These are phyloP conservation scores for Chouioia cunea DNA, from an alignment of 2,888 invertebrate genomes.

Conservation along the genomic window DNA sequence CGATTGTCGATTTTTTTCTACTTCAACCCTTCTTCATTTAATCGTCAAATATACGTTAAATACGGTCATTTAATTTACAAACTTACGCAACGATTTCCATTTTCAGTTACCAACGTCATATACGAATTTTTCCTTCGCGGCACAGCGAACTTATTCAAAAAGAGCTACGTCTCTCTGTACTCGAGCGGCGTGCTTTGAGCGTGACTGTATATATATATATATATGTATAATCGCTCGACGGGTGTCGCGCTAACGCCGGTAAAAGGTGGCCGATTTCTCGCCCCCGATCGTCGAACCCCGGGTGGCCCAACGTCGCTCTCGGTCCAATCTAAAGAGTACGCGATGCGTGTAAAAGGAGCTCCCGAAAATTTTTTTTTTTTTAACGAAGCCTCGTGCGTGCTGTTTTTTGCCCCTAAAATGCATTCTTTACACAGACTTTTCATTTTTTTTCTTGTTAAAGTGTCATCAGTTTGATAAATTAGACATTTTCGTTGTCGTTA, in stretches of 20 bases:
- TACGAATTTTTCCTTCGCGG: too few relatives aligned
- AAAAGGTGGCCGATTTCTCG: constrained; percentile 66
- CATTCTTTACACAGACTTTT: too few relatives aligned
- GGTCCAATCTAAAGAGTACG: constrained; percentile 44
- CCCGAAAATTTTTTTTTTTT: constrained; percentile 42
- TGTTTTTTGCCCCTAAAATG: constrained; percentile 47
- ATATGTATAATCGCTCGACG: constrained; percentile 49
- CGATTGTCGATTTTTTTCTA: too few relatives aligned
- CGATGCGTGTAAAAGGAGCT: constrained; percentile 36
- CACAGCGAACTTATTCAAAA: too few relatives aligned
- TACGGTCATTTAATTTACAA: too few relatives aligned
- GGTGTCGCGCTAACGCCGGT: constrained; percentile 38
- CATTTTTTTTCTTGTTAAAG: constrained; percentile 36
- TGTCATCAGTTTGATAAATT: not conserved
- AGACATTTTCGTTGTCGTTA: constrained; percentile 34
- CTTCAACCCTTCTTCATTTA: too few relatives aligned
- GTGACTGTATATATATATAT: not conserved
- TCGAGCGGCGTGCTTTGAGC: not conserved
- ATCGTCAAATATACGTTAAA: too few relatives aligned
- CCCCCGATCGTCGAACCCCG: constrained; percentile 63
- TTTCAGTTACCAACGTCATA: too few relatives aligned
- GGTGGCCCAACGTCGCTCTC: constrained; percentile 52
- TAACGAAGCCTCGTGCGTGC: too few relatives aligned
- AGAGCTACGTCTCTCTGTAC: not conserved
- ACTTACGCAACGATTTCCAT: too few relatives aligned